phyloP scores from a whole-genome alignment of 2,113 vertebrate genomes.

The Cebus imitator region DNA sequence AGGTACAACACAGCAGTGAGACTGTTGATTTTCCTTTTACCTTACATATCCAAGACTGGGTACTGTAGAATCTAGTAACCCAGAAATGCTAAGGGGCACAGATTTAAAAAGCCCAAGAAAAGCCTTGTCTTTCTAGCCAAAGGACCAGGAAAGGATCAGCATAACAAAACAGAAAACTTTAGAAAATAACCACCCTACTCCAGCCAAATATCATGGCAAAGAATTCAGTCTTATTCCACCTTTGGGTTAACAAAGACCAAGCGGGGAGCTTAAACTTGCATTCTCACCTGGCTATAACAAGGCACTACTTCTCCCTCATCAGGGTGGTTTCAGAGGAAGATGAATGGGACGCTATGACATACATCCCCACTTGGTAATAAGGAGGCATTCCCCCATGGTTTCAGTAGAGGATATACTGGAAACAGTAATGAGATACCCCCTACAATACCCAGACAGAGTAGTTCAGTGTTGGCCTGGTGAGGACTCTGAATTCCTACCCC shows the following conservation, averaged over 20 bases:
- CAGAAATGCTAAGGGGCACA: background rate
- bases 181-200: background rate
- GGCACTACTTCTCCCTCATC: background rate
- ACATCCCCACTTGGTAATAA: background rate
- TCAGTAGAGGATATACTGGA: background rate
- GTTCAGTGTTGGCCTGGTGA: background rate
- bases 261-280: background rate
- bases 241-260: background rate
- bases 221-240: background rate
- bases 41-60: background rate
- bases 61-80: background rate
- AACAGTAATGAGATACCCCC: background rate
- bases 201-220: background rate
- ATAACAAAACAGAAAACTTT: background rate
- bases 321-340: background rate
- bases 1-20: background rate
- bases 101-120: background rate
- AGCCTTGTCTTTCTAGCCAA: background rate
- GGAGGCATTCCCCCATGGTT: background rate
- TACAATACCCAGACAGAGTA: background rate
- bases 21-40: background rate
- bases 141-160: background rate
- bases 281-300: background rate
- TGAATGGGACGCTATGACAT: background rate
- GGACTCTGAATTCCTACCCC: background rate